A percentile compares a stretch with the other conserved stretches of the same genome.
Evolutionary conservation across 2,113 vertebrate genomes (phyloP).

Genomic region (Chlamydotis undulata): DNA sequence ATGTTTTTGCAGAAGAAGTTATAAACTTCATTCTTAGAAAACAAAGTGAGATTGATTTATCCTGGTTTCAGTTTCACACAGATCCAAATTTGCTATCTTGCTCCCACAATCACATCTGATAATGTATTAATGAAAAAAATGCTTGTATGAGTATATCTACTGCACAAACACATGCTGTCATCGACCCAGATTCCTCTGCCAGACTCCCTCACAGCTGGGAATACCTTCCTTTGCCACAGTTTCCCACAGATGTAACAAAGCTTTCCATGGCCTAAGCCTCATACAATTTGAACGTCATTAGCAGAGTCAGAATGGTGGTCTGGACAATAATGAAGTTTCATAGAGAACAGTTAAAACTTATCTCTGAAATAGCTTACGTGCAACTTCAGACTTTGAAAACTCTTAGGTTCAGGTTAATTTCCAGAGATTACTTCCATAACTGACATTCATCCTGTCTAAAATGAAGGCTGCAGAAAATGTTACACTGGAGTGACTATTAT

Average conservation of each 20-base stretch:
- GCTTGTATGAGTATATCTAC: background rate
- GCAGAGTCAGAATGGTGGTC: background rate
- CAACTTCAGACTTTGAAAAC: background rate
- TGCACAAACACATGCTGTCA: background rate
- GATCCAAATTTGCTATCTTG: background rate
- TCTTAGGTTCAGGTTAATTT: background rate
- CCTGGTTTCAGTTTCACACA: background rate
- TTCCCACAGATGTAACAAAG: background rate
- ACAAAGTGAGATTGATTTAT: background rate
- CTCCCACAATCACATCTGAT: background rate
- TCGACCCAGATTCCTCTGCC: background rate
- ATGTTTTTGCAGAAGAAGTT: background rate
- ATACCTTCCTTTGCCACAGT: background rate
- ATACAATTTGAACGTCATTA: background rate
- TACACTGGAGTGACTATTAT: background rate
- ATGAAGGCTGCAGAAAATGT: background rate
- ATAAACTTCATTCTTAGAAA: background rate
- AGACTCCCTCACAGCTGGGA: background rate
- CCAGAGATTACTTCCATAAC: background rate
- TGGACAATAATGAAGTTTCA: background rate
- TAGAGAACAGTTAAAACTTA: background rate
- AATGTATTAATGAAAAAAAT: background rate
- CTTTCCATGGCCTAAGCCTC: background rate
- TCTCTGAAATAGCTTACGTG: background rate
- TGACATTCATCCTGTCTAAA: background rate